Conservation (phyloP, 92 coral and sea anemone genomes). For the Epizoanthus fatuus region DNA sequence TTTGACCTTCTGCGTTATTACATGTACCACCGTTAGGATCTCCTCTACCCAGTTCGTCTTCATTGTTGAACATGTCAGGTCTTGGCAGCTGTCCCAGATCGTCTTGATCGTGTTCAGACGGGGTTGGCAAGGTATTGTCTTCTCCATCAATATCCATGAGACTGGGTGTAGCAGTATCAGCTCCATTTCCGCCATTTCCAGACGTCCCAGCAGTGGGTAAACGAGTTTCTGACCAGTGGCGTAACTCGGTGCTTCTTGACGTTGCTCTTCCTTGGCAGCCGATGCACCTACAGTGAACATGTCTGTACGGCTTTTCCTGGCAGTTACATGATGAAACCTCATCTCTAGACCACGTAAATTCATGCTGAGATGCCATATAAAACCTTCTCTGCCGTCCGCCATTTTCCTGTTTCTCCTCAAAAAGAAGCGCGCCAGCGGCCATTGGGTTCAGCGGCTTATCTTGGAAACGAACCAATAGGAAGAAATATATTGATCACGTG, state of each 20-base stretch:
- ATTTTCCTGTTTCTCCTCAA: not conserved
- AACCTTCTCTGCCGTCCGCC: conserved; percentile 17
- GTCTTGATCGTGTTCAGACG: not conserved
- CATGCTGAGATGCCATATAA: not conserved
- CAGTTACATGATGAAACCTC: conserved; percentile 66
- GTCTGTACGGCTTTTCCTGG: conserved; percentile 50
- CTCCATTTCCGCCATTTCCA: not conserved
- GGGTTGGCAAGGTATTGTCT: not conserved
- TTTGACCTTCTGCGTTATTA: conserved; percentile 6
- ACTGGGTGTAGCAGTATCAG: not conserved
- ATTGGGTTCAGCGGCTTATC: conserved; percentile 7
- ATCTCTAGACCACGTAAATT: conserved; percentile 57
- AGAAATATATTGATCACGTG: conserved; percentile 1
- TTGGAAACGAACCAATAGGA: not conserved
- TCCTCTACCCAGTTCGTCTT: conserved; percentile 25
- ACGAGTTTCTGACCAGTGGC: conserved; percentile 53
- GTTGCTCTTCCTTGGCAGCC: conserved; percentile 60
- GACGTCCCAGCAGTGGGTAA: conserved; percentile 31
- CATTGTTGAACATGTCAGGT: not conserved
- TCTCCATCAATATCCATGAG: conserved; percentile 46
- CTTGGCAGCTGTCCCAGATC: not conserved
- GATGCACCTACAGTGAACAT: conserved; percentile 63
- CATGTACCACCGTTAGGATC: not conserved
- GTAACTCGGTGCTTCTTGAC: conserved; percentile 54
- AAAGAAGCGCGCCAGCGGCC: not conserved